Conservation (phyloP, 2,888 invertebrate genomes). For the Trichopria drosophilae region DNA sequence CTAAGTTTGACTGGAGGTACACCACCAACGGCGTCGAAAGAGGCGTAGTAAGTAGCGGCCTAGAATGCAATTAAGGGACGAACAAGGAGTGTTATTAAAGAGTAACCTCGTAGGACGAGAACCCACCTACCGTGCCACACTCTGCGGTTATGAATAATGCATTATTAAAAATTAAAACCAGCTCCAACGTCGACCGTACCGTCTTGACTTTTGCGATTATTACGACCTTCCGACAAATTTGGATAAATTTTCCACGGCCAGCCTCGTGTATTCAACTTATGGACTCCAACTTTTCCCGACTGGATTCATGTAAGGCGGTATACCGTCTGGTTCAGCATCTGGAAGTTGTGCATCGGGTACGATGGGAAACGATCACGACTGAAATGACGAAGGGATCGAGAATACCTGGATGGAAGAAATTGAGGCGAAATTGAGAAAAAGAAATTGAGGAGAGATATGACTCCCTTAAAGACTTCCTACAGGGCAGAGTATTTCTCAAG, state of each 20-base stretch:
- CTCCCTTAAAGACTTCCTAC: too few relatives aligned
- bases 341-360: too few relatives aligned
- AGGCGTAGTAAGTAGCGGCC: too few relatives aligned
- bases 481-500: too few relatives aligned
- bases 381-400: too few relatives aligned
- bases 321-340: too few relatives aligned
- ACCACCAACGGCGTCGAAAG: too few relatives aligned
- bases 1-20: too few relatives aligned
- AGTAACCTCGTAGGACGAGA: not conserved
- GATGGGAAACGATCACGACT: too few relatives aligned
- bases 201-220: slow-evolving; percentile 30
- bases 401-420: slow-evolving; percentile 10
- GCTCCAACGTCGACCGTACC: slow-evolving; percentile 20
- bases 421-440: slow-evolving; percentile 6
- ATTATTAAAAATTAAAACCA: slow-evolving; percentile 31
- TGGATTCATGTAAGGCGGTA: slow-evolving; percentile 28
- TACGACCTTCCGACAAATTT: slow-evolving; percentile 43
- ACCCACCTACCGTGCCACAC: too few relatives aligned
- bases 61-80: slow-evolving; percentile 15
- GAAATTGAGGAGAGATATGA: slow-evolving; percentile 14
- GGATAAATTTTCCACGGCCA: slow-evolving; percentile 38
- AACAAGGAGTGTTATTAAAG: not conserved
- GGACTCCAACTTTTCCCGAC: slow-evolving; percentile 44
- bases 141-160: slow-evolving; percentile 35
- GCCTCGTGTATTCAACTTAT: slow-evolving; percentile 39